These are phyloP conservation scores for Caenorhabditis imperialis DNA, from an alignment of 2,888 invertebrate genomes.

Conservation along the genomic window DNA sequence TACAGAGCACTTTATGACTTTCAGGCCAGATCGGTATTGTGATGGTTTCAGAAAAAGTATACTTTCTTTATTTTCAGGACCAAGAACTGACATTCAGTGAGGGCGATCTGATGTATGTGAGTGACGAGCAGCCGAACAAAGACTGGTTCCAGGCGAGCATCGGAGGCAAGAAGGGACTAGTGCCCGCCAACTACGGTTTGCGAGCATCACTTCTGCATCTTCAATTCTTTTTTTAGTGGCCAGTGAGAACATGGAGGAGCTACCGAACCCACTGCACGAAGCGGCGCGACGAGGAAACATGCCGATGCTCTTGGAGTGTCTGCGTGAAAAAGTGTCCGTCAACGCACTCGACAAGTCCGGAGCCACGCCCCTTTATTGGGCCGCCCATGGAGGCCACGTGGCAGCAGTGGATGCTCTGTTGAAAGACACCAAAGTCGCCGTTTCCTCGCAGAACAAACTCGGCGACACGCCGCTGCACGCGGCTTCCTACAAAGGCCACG, in stretches of 20 bases:
- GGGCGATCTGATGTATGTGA: slow-evolving; percentile 81
- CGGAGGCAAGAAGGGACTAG: slow-evolving; percentile 66
- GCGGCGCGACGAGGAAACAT: slow-evolving; percentile 84
- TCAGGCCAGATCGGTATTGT: slow-evolving; percentile 66
- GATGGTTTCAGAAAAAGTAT: too few relatives aligned
- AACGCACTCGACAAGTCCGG: slow-evolving; percentile 84
- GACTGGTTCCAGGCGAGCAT: slow-evolving; percentile 69
- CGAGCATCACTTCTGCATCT: not conserved
- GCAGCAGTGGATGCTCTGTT: slow-evolving; percentile 82
- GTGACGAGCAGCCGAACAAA: slow-evolving; percentile 67
- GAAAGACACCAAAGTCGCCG: slow-evolving; percentile 79
- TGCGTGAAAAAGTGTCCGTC: slow-evolving; percentile 82
- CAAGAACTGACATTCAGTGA: slow-evolving; percentile 83
- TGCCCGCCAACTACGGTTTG: slow-evolving; percentile 68
- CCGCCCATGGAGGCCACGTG: slow-evolving; percentile 83
- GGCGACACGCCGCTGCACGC: slow-evolving; percentile 84
- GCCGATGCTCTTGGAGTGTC: slow-evolving; percentile 82
- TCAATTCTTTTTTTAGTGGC: slow-evolving; percentile 59
- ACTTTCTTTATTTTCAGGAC: too few relatives aligned
- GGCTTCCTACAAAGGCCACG: slow-evolving; percentile 83
- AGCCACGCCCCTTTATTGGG: slow-evolving; percentile 84
- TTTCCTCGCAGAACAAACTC: slow-evolving; percentile 82
- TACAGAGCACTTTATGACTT: slow-evolving; percentile 71
- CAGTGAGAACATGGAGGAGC: slow-evolving; percentile 79
- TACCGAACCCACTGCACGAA: slow-evolving; percentile 83